These are phyloP conservation scores for Linnaemya vulpina DNA, from an alignment of 2,888 invertebrate genomes.

Conservation along the genomic window DNA sequence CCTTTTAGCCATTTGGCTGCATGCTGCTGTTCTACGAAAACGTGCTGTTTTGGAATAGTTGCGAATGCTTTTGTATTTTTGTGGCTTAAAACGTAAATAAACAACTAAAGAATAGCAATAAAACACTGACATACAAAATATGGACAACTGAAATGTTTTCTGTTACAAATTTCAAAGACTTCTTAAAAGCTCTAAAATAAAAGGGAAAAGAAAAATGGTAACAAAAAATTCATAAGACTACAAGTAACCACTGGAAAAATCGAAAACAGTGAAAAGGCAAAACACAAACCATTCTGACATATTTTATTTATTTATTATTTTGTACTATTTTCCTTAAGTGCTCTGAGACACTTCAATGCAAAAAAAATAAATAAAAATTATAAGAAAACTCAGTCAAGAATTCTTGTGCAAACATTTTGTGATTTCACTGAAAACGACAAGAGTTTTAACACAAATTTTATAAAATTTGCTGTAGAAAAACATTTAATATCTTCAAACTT, in stretches of 20 bases:
- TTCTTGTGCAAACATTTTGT: not conserved
- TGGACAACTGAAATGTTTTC: constrained; percentile 18
- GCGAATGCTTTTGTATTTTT: constrained; percentile 33
- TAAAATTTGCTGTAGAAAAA: constrained; percentile 14
- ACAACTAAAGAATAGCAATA: constrained; percentile 1
- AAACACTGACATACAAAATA: not conserved
- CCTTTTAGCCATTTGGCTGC: constrained; percentile 28
- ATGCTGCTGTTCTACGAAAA: constrained; percentile 33
- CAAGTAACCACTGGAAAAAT: constrained; percentile 7
- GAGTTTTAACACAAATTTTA: not conserved
- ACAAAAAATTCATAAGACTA: not conserved
- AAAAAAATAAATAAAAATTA: too few species aligned
- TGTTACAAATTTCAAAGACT: constrained; percentile 14
- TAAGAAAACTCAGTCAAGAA: not conserved
- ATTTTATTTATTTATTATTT: constrained; percentile 37
- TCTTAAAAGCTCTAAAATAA: constrained; percentile 14
- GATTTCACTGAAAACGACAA: not conserved
- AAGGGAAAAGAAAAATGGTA: not conserved
- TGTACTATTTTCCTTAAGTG: not conserved
- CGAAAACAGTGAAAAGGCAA: constrained; percentile 4
- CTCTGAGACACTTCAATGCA: not conserved
- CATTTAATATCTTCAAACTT: constrained; percentile 1
- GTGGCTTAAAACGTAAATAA: not conserved
- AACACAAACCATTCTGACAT: constrained; percentile 29
- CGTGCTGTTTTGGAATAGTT: constrained; percentile 63